A percentile compares a stretch with the other conserved stretches of the same genome.
Conservation (phyloP, 2,888 invertebrate species). For the Dicranocentrus wangi region DNA sequence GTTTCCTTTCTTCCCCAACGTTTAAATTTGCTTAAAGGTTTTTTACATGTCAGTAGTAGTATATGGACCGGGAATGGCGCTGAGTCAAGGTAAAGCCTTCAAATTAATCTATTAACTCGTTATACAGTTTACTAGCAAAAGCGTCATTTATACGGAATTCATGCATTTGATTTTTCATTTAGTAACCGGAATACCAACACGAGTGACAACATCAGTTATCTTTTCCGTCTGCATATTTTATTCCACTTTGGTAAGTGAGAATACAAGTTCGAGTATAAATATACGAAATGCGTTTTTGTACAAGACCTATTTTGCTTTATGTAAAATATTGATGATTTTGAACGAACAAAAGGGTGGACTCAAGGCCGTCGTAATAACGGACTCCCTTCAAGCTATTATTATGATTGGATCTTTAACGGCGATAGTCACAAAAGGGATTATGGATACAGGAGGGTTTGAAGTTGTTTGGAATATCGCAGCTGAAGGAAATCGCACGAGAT, state of each 20-base stretch:
- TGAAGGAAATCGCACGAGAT: conserved; percentile 59
- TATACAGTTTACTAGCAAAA: neutral
- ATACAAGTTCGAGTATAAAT: no score
- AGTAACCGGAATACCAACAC: conserved; percentile 60
- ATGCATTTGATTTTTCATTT: conserved; percentile 1
- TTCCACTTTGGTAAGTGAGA: conserved; percentile 54
- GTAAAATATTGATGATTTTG: neutral
- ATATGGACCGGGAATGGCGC: conserved; percentile 53
- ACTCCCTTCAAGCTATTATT: conserved; percentile 67
- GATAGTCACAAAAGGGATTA: conserved; percentile 65
- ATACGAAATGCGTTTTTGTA: neutral
- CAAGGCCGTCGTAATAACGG: conserved; percentile 67
- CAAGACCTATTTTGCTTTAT: neutral
- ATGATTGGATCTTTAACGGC: conserved; percentile 64
- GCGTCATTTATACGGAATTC: neutral
- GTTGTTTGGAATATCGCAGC: conserved; percentile 64
- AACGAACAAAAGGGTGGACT: conserved; percentile 52
- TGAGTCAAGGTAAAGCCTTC: conserved; percentile 50
- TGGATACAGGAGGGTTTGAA: conserved; percentile 66
- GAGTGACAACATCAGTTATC: conserved; percentile 47
- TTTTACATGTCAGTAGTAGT: conserved; percentile 61
- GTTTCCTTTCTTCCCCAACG: neutral
- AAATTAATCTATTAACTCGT: neutral
- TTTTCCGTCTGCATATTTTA: conserved; percentile 65
- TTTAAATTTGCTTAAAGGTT: conserved; percentile 36